Percentiles rank a stretch among this genome's conserved stretches.
Conservation (phyloP, 2,888 invertebrate species). For the Enchytraeus crypticus region DNA sequence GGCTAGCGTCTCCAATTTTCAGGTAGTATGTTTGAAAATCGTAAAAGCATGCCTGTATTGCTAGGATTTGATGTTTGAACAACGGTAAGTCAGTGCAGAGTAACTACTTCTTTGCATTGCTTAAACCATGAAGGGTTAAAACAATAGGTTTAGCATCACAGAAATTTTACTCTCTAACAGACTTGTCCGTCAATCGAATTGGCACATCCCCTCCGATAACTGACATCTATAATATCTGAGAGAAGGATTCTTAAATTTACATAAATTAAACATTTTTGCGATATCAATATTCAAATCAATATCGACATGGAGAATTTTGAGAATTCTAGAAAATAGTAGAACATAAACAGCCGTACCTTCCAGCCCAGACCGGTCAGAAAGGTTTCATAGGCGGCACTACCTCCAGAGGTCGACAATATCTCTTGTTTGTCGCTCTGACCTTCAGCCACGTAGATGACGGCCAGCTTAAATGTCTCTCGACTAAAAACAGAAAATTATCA, state of each 20-base stretch:
- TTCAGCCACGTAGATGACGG: slow-evolving; percentile 90
- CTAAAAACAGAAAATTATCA: slow-evolving; percentile 11
- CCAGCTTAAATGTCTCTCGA: slow-evolving; percentile 58
- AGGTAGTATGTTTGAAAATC: too few species aligned
- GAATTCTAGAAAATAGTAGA: not conserved
- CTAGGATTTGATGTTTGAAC: too few species aligned
- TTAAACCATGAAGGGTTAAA: too few species aligned
- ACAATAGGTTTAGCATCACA: too few species aligned
- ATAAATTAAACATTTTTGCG: not conserved
- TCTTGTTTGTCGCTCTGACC: slow-evolving; percentile 95
- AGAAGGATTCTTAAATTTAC: not conserved
- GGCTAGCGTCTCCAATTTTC: too few species aligned
- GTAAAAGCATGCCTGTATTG: too few species aligned
- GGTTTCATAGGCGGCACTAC: slow-evolving; percentile 83
- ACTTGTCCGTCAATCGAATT: too few species aligned
- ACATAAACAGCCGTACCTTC: slow-evolving; percentile 52
- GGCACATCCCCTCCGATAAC: too few species aligned
- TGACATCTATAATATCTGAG: too few species aligned
- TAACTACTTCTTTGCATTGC: too few species aligned
- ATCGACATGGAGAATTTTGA: not conserved
- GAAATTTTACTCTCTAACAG: too few species aligned
- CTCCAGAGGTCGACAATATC: slow-evolving; percentile 79
- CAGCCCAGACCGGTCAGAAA: slow-evolving; percentile 61
- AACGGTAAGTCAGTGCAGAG: too few species aligned
- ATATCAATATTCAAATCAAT: not conserved